Evolutionary conservation across 1,140 invertebrate genomes (phyloP), one percentile per base, ranked within the genome.

Genomic region (Onthophagus taurus): DNA sequence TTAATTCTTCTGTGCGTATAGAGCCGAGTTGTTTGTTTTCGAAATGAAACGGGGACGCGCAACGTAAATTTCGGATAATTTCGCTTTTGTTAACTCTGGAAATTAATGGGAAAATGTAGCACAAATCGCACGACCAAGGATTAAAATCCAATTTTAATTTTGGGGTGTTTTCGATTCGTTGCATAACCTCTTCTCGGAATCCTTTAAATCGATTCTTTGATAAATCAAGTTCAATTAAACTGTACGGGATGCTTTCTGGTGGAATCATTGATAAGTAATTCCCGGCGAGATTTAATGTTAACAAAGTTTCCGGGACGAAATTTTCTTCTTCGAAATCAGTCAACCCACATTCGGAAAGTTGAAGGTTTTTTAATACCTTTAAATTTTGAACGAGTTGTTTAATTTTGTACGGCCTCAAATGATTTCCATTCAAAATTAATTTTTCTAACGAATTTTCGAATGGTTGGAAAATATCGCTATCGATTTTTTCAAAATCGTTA

Each of bases 361-460:
- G 69, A 46, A 80, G 59, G 53, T 79, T 75, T 0, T 71, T 72
- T 7, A 81, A 52, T 2, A 63, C 64, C 0, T 78, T 55, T 8
- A 69, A 61, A 14, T 77, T 63, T 47, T 71, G 66, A 6, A 81
- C 52, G 2, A 75, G 61, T 34, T 60, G 66, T 50, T 69, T 67
- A 31, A 66, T 61, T 11, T 56, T 38, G 51, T 52, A 60, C 45
- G 58, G 58, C 34, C 65, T 58, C 41, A 68, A 63, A 49, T 58
- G 57, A 58, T 86, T 86, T 5, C 80, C 81, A 44, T 79, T 81
- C 11, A 85, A 71, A 48, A 76, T 72, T 7, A 86, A 67, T 9
- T 66, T 70, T 29, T 68, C 58, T 43, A 85, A 62, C 16, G 72
- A 74, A 31, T 76, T 70, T 6, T 73, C 66, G 2, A 78, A 51